Conservation (phyloP, 2,113 vertebrate genomes). For the Hippocampus zosterae region DNA sequence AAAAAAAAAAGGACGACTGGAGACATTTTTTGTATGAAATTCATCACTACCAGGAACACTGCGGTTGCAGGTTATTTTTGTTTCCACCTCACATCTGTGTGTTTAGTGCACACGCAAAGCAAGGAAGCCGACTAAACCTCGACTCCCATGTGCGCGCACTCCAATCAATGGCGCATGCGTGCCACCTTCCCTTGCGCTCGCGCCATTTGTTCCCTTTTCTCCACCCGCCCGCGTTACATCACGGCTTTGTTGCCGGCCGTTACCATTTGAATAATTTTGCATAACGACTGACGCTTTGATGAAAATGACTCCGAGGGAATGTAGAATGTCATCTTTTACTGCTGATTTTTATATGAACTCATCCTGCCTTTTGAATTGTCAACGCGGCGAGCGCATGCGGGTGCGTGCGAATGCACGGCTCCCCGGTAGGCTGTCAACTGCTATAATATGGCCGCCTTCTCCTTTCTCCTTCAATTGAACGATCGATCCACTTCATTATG, state of each 20-base stretch:
- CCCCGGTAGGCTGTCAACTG: conserved; percentile 38
- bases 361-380: background rate
- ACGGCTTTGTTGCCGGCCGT: conserved; percentile 12
- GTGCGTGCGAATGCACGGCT: conserved; percentile 12
- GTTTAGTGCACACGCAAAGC: conserved; percentile 43
- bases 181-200: no score
- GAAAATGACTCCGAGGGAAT: conserved; percentile 41
- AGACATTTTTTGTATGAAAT: no score
- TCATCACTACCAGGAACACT: no score
- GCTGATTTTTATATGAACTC: background rate
- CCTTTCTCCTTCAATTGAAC: conserved; percentile 51
- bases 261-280: conserved; percentile 61
- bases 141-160: conserved; percentile 21
- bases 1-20: no score
- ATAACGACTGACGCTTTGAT: conserved; percentile 47
- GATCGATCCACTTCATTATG: conserved; percentile 63
- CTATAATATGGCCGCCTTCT: conserved; percentile 28
- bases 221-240: conserved; percentile 9
- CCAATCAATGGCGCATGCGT: conserved; percentile 22
- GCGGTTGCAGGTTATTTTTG: no score
- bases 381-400: background rate
- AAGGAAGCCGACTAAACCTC: conserved; percentile 10
- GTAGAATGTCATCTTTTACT: conserved; percentile 24
- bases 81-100: conserved; percentile 2
- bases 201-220: conserved; percentile 6